Evolutionary conservation across 2,113 vertebrate genomes (phyloP).

Genomic region (Microtus montanus): DNA sequence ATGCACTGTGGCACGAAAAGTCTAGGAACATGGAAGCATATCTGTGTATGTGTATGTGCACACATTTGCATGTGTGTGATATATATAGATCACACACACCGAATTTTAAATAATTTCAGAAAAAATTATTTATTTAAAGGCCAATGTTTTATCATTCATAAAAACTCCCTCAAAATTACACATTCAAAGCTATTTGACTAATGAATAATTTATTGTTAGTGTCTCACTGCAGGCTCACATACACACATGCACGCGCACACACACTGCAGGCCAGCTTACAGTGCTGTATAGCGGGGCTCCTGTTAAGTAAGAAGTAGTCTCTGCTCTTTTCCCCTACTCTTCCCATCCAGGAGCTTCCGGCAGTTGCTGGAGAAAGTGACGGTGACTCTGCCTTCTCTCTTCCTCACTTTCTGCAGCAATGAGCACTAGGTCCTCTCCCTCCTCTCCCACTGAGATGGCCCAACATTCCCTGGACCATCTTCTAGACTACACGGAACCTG

Average conservation of each 20-base stretch:
- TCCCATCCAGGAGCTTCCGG: neutral
- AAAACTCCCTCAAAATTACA: neutral
- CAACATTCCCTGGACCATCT: neutral
- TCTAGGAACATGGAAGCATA: neutral
- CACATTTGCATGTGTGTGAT: neutral
- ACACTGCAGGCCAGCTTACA: neutral
- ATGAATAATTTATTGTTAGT: slow-evolving; percentile 10
- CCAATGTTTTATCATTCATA: slow-evolving; percentile 4
- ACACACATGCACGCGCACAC: no score
- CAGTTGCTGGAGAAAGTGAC: neutral
- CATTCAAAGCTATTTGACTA: neutral
- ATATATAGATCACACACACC: neutral
- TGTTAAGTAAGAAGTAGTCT: neutral
- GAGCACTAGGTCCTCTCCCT: neutral
- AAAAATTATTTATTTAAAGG: neutral
- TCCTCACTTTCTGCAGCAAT: no score
- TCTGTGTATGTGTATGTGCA: neutral
- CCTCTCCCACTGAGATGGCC: neutral
- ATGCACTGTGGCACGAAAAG: neutral
- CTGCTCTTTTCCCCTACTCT: neutral
- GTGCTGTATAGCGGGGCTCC: neutral
- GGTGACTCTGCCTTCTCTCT: neutral
- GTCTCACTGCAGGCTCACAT: neutral
- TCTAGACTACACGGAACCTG: neutral
- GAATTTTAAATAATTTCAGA: slow-evolving; percentile 15